Percentiles rank a stretch among this genome's conserved stretches.
phyloP scores from a whole-genome alignment of 2,113 vertebrate genomes.

The Bagarius yarrelli region DNA sequence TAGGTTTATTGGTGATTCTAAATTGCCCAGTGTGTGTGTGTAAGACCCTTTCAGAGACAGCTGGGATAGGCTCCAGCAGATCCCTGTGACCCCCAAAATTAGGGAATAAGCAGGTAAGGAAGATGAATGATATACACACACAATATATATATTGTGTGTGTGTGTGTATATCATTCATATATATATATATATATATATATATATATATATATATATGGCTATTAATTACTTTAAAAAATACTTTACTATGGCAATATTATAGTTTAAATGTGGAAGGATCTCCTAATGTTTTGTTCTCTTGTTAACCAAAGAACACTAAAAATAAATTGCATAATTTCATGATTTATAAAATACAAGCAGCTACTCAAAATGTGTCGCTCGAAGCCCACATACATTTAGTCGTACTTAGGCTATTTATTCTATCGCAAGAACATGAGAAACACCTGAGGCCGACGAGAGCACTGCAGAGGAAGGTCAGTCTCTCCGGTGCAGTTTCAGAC shows the following conservation, averaged over 20 bases:
- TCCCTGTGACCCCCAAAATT: no score
- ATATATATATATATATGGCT: no score
- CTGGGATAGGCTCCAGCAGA: no score
- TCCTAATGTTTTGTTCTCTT: neutral
- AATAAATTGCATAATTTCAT: neutral
- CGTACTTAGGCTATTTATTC: neutral
- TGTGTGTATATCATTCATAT: no score
- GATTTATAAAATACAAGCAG: neutral
- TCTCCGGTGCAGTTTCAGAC: constrained; percentile 56
- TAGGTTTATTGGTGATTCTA: no score
- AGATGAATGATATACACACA: no score
- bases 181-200: no score
- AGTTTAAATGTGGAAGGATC: neutral
- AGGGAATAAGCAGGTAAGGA: no score
- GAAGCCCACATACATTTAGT: constrained; percentile 1
- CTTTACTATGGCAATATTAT: neutral
- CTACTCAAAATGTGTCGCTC: neutral
- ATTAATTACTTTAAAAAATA: no score
- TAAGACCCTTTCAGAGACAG: no score
- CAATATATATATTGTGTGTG: no score
- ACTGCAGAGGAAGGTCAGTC: constrained; percentile 47
- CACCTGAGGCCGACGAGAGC: constrained; percentile 43
- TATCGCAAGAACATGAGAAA: neutral
- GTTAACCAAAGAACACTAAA: neutral
- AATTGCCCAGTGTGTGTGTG: no score